These are phyloP conservation scores for Lepidocyrtoides sp. DNA, from an alignment of 2,888 invertebrate genomes.

Conservation along the genomic window DNA sequence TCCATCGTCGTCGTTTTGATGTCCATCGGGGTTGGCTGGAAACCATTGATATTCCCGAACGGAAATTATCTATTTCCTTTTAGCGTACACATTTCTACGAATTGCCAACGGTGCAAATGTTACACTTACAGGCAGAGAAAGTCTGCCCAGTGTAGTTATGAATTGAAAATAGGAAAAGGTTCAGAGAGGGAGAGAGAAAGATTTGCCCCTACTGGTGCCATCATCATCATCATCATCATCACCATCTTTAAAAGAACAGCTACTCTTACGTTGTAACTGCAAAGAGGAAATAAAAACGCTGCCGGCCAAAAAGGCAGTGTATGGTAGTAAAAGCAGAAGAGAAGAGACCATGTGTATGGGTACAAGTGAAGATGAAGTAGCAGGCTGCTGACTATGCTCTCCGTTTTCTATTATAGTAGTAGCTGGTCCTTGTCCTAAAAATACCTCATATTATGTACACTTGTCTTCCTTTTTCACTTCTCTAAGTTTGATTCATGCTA, in stretches of 20 bases:
- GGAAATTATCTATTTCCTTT: constrained; percentile 80
- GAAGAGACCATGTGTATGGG: constrained; percentile 8
- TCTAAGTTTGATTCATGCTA: constrained; percentile 72
- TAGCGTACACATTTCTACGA: constrained; percentile 52
- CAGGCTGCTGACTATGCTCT: constrained; percentile 67
- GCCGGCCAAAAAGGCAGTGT: constrained; percentile 65
- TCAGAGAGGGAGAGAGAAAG: background rate
- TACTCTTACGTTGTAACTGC: background rate
- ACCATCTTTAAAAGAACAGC: background rate
- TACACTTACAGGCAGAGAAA: background rate
- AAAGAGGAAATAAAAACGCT: constrained; percentile 75
- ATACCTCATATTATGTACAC: constrained; percentile 65
- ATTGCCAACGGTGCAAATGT: constrained; percentile 65
- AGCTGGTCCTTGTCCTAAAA: constrained; percentile 52
- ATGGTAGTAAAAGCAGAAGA: background rate
- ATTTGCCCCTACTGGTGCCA: background rate
- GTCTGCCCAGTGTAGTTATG: background rate
- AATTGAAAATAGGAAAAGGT: constrained; percentile 6
- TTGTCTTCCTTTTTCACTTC: constrained; percentile 65
- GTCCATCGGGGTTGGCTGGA: constrained; percentile 70
- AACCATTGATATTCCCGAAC: constrained; percentile 78
- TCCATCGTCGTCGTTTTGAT: too few relatives aligned
- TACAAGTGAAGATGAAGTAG: constrained; percentile 50
- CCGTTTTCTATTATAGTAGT: constrained; percentile 51
- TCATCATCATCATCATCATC: background rate